These are phyloP conservation scores for Pristionchus mayeri DNA, from an alignment of 2,888 invertebrate species.

Conservation along the genomic window DNA sequence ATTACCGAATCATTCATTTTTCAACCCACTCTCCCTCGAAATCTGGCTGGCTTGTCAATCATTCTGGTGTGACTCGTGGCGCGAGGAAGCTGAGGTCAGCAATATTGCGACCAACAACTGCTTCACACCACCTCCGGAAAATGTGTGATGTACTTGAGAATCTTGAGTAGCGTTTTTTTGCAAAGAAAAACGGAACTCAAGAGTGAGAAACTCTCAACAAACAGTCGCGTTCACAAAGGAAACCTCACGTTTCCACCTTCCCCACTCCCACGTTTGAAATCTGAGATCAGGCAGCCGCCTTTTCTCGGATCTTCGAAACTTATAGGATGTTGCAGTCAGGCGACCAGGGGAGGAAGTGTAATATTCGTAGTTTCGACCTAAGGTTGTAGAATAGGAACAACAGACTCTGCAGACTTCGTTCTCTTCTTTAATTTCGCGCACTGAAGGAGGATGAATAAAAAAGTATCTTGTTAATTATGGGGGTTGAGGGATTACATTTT, in stretches of 20 bases:
- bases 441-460: too few species aligned
- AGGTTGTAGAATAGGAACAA: too few species aligned
- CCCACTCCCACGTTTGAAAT: constrained; percentile 13
- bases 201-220: constrained; percentile 7
- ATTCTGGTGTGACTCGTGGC: background rate
- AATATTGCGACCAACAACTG: background rate
- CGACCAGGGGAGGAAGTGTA: too few species aligned
- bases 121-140: background rate
- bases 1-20: constrained; percentile 44
- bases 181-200: background rate
- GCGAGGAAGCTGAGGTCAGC: background rate
- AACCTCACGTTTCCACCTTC: background rate
- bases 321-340: constrained; percentile 1
- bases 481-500: too few species aligned
- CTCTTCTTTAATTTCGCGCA: too few species aligned
- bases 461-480: too few species aligned
- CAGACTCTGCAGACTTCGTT: too few species aligned
- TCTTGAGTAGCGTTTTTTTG: background rate
- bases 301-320: background rate
- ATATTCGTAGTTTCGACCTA: too few species aligned
- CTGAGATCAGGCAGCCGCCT: background rate
- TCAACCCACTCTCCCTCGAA: background rate
- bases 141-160: background rate
- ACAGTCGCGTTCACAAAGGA: background rate
- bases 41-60: background rate